Base-by-base conservation (phyloP, 2,888 invertebrate species). In the Tuberolachnus salignus region DNA sequence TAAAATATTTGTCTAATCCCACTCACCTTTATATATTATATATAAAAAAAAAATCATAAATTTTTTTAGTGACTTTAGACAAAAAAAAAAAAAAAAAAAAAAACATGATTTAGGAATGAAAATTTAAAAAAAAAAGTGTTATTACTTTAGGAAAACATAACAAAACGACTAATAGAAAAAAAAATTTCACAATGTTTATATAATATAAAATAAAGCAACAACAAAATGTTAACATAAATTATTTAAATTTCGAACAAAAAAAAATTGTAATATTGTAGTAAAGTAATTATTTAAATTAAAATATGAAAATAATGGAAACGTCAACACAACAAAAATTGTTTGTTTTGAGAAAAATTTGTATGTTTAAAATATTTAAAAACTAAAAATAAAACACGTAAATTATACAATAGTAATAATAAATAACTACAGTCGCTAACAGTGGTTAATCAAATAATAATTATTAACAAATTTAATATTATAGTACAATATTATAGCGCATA, bases 111-210 rank as follows among this genome's bases (percentile, higher is more conserved):
- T 59, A 67, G 78, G 78, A 78, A 78, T 78, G 78, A 78, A 78
- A 78, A 78, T 66, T 78, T 59, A 66, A 61, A 75, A 71, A 53
- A 71, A 70, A 34, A 72, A 10, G 44, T 66, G 78, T 78, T 78
- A 78, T 78, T 78, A 59, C 78, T 78, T n/a, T 78, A 75, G 78
- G 67, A 78, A 78, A 78, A 78, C 78, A 78, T 78, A 78, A 78
- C 78, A 78, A 78, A 78, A 78, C 67, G 67, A 78, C 78, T 78
- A 78, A 78, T 59, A 69, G 49, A 75, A 69, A 78, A 75, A 72
- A 72, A 75, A 75, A 78, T 67, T 78, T 69, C 78, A 78, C 78
- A 78, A 57, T 57, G 57, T 59, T 55, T 69, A 49, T 67, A 78
- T 69, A 59, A 57, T 66, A 78, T 67, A 57, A 67, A 78, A 67